Base-by-base conservation (phyloP, 2,888 invertebrate genomes). In the Tricholauxania praeusta region DNA sequence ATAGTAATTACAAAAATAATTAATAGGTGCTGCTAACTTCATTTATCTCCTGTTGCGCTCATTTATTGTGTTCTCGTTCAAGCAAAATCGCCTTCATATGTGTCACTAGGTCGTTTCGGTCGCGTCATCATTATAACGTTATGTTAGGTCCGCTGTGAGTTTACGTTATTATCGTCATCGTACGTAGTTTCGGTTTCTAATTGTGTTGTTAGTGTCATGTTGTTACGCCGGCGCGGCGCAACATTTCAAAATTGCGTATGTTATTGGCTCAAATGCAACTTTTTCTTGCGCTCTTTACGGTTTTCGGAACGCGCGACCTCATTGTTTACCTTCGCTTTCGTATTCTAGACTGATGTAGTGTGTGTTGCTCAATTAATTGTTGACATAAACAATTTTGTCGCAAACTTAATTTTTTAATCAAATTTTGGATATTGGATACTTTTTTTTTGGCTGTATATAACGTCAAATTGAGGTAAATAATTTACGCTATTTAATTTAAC, bases 101-200 rank as follows among this genome's bases (percentile, higher is more conserved):
- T 78, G 78, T 78, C 78, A 78, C 74, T 75, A 72, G 78, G 78
- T 78, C 76, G 75, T 75, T 74, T 69, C 62, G 70, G 70, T 70
- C 72, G 71, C 72, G 60, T 59, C 72, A 55, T 66, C 53, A 39
- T 55, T 39, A 63, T 53, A n/a, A 39, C 51, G 47, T 12, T 66
- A 10, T 14, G 52, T 66, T 39, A 28, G 39, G 1, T 39, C 6
- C 28, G 60, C 47, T 60, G n/a, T 7, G 32, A 60, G 5, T 62
- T 63, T 60, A 62, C 68, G 47, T 57, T 22, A 10, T 10, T 10
- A 39, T 47, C 57, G 51, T 12, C 22, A 39, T 28, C 12, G n/a
- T 14, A n/a, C 39, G 60, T 60, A 12, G 60, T 60, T 49, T 22
- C 49, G 48, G 22, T 14, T 22, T 19, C 22, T 51, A 17, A 22